Percentiles rank a stretch among this genome's conserved stretches.
phyloP scores from a whole-genome alignment of 2,888 invertebrate species.

The Thelaira solivaga region DNA sequence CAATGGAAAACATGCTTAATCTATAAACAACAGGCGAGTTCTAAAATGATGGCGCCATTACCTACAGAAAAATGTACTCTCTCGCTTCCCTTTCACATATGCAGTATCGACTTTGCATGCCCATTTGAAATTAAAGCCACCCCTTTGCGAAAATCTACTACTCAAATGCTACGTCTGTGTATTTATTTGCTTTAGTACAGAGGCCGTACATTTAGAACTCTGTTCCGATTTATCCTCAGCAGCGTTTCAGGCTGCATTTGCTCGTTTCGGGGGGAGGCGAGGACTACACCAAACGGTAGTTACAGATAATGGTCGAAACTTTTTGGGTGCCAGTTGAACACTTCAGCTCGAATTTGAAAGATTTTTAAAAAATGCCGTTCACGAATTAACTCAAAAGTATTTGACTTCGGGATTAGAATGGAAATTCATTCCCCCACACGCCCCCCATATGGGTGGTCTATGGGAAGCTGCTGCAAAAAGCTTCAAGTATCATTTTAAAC shows the following conservation, averaged over 20 bases:
- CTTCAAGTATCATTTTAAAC: too few species aligned
- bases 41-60: not conserved
- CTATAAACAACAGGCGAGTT: not conserved
- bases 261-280: constrained; percentile 5
- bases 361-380: constrained; percentile 22
- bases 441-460: too few species aligned
- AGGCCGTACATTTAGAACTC: too few species aligned
- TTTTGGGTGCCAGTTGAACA: constrained; percentile 28
- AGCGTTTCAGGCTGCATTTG: too few species aligned
- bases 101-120: constrained; percentile 11
- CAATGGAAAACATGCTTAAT: not conserved
- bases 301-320: constrained; percentile 52
- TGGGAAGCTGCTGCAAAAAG: too few species aligned
- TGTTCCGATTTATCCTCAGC: too few species aligned
- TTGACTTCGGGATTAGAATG: not conserved
- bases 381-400: not conserved
- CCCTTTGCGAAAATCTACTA: not conserved
- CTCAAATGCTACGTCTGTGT: constrained; percentile 10
- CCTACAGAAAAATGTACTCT: not conserved
- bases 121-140: constrained; percentile 6
- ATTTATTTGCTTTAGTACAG: too few species aligned
- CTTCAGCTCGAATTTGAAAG: constrained; percentile 20
- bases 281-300: constrained; percentile 11
- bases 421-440: not conserved
- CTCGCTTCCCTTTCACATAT: not conserved